Conservation (phyloP, 2,113 vertebrate genomes). For the Hippolais icterina region DNA sequence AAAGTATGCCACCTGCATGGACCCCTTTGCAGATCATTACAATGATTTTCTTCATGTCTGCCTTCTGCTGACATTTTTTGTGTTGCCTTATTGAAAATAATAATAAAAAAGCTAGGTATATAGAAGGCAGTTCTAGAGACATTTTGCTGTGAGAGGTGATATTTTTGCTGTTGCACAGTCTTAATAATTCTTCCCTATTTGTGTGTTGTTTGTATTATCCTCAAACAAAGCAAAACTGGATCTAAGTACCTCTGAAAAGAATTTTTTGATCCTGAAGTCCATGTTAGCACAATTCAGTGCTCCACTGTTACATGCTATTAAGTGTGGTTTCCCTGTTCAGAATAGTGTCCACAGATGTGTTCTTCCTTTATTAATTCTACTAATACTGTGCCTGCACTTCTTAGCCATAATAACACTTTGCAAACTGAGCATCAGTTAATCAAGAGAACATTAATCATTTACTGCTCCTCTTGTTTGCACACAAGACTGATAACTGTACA, state of each 20-base stretch:
- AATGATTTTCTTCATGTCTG: neutral
- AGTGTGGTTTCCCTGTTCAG: neutral
- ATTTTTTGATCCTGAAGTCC: neutral
- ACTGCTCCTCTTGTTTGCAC: neutral
- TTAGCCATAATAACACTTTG: neutral
- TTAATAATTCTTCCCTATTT: neutral
- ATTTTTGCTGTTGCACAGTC: neutral
- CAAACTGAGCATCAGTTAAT: neutral
- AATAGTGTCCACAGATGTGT: neutral
- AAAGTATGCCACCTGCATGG: neutral
- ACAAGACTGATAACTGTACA: neutral
- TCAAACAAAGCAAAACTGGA: neutral
- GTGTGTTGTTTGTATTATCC: neutral
- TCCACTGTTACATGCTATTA: neutral
- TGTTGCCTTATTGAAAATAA: neutral
- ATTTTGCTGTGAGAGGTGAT: neutral
- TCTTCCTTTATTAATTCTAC: neutral
- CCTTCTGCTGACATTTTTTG: neutral
- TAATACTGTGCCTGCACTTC: accelerated
- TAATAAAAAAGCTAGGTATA: neutral
- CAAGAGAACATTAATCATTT: neutral
- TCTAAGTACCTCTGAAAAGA: neutral
- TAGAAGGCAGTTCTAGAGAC: neutral
- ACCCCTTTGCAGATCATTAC: neutral
- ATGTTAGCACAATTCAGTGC: neutral